Conservation (phyloP, 1,140 invertebrate genomes). For the Parapsyche elsis region DNA sequence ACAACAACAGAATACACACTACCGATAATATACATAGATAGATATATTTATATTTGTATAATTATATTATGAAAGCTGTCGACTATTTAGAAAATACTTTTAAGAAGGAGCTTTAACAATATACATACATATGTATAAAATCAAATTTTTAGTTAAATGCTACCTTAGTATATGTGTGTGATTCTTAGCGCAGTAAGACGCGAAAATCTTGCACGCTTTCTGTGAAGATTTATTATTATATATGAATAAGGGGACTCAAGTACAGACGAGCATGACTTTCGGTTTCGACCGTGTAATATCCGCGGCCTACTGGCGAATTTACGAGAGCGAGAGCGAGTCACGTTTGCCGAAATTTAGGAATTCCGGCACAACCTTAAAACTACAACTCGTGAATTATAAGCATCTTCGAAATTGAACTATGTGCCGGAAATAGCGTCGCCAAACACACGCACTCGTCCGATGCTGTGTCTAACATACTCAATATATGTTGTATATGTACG, state of each 20-base stretch:
- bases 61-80: background rate
- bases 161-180: no score
- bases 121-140: no score
- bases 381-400: conserved; percentile 16
- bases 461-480: background rate
- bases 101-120: no score
- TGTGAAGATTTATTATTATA: conserved; percentile 22
- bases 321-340: conserved; percentile 25
- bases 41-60: background rate
- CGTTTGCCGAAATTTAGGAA: conserved; percentile 31
- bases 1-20: conserved; percentile 1
- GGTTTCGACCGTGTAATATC: conserved; percentile 22
- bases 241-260: background rate
- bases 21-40: background rate
- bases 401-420: conserved; percentile 8
- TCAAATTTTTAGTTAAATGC: background rate
- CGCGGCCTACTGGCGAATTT: conserved; percentile 7
- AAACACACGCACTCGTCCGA: background rate
- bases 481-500: no score
- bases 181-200: no score
- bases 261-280: conserved; percentile 27
- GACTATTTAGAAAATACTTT: no score
- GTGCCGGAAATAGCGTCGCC: background rate
- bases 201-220: background rate
- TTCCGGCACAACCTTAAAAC: conserved; percentile 5